phyloP scores from a whole-genome alignment of 1,140 invertebrate genomes.

The Drosophila pseudoobscura region DNA sequence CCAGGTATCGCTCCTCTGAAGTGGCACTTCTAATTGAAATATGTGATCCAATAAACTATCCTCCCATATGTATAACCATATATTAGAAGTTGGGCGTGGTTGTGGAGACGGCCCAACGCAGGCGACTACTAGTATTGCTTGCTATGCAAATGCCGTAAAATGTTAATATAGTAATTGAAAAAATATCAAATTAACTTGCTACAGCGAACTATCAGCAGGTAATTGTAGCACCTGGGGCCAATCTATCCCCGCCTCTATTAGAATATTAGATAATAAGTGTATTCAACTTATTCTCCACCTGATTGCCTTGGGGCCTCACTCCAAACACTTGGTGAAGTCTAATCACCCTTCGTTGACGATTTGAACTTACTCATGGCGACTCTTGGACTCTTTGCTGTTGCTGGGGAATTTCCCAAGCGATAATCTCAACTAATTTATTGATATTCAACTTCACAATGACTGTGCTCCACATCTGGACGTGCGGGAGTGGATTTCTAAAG shows the following conservation, averaged over 20 bases:
- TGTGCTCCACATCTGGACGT: no score
- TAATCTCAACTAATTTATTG: no score
- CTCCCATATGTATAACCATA: conserved; percentile 17
- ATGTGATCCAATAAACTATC: conserved; percentile 59
- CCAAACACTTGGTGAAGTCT: not conserved
- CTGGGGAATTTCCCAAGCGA: no score
- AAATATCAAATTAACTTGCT: not conserved
- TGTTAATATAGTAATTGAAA: conserved; percentile 40
- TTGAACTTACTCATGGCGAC: conserved; percentile 1
- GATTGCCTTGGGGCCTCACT: no score
- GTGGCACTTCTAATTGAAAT: conserved; percentile 37
- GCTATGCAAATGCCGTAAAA: conserved; percentile 58
- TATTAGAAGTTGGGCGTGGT: conserved; percentile 29
- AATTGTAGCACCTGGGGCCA: no score
- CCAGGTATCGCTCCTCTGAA: not conserved
- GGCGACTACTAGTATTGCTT: no score
- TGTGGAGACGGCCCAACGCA: conserved; percentile 11
- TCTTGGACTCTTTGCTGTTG: not conserved
- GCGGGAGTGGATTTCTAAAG: no score
- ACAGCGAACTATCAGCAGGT: no score
- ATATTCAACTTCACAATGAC: no score
- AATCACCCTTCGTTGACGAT: not conserved
- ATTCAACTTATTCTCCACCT: not conserved
- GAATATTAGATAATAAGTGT: no score
- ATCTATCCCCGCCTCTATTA: no score